Evolutionary conservation across 2,113 vertebrate species (phyloP).

Genomic region (Callipepla squamata): DNA sequence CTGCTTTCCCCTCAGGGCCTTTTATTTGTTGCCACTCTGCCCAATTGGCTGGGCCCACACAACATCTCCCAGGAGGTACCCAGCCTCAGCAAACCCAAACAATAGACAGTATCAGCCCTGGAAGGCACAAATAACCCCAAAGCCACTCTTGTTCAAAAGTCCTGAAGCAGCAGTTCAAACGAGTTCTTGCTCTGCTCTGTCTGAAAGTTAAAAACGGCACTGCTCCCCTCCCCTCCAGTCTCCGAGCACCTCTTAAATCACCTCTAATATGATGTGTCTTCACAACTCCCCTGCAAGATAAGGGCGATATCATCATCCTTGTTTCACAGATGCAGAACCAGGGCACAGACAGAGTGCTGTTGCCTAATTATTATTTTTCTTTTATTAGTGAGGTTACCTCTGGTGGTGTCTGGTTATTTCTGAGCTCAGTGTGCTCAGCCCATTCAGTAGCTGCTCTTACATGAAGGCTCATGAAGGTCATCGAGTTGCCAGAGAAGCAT

Average conservation of each 20-base stretch:
- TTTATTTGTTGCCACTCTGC: rapidly evolving
- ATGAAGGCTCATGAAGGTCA: background rate
- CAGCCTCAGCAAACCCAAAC: background rate
- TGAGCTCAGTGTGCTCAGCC: background rate
- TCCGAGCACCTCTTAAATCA: constrained; percentile 43
- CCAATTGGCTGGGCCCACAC: background rate
- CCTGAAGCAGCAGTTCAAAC: background rate
- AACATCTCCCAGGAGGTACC: background rate
- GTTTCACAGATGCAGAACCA: constrained; percentile 21
- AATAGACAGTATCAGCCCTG: background rate
- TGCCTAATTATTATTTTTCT: constrained; percentile 30
- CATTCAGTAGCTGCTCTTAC: background rate
- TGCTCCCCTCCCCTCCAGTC: background rate
- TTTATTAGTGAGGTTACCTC: constrained; percentile 29
- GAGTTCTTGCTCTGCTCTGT: background rate
- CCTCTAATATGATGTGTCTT: constrained; percentile 28
- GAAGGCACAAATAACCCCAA: background rate
- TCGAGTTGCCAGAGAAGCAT: background rate
- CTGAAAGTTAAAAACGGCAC: background rate
- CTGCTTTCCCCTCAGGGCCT: background rate
- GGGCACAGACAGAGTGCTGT: background rate
- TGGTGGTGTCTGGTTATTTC: background rate
- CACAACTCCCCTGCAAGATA: constrained; percentile 28
- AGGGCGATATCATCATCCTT: background rate
- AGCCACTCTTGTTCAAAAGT: background rate